Base-by-base conservation (phyloP, 1,140 invertebrate genomes). In the Thaumetopoea pityocampa region DNA sequence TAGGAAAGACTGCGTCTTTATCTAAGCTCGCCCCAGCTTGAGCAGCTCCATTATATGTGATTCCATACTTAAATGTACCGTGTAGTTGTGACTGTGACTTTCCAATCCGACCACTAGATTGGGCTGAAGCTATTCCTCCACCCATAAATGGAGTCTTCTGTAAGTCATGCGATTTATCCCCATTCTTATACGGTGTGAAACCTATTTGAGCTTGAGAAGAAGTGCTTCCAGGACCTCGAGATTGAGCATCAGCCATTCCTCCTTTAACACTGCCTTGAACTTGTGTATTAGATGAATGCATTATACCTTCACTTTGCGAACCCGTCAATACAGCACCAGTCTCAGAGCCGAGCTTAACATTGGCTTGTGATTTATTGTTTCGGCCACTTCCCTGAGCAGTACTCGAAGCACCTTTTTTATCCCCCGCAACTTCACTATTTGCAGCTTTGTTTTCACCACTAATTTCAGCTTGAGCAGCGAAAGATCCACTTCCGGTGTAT, bases 191-290 rank as follows among this genome's bases (percentile, higher is more conserved):
- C 0, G 93, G 93, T 29, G 91, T 90, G 60, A 95, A 95, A 2
- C 93, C 93, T 23, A 95, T 94, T 83, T 94, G 93, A 7, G 93
- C 93, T 82, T 95, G 93, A 17, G 92, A 94, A 1, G 92, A 94
- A 0, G 93, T 94, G 53, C 90, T 92, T 2, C 93, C 93, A 8
- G 92, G 91, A 1, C 93, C 93, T 51, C 90, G 92, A 1, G 93
- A 92, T 85, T 95, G 93, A 1, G 93, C 92, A 77, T 94, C 92
- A 3, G 93, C 92, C 80, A 94, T 88, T 2, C 93, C 93, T 12
- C 93, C 93, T 74, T 91, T 92, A 5, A 88, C 86, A 42, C 92
- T 91, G 3, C 92, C 92, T 86, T 92, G 90, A 3, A 94, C 91
- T 83, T 93, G 91, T 4, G 90, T 89, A 67, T 91, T 92, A 0